Base-by-base conservation (phyloP, 35 echinoderm and acorn worm species). In the Anneissia japonica region DNA sequence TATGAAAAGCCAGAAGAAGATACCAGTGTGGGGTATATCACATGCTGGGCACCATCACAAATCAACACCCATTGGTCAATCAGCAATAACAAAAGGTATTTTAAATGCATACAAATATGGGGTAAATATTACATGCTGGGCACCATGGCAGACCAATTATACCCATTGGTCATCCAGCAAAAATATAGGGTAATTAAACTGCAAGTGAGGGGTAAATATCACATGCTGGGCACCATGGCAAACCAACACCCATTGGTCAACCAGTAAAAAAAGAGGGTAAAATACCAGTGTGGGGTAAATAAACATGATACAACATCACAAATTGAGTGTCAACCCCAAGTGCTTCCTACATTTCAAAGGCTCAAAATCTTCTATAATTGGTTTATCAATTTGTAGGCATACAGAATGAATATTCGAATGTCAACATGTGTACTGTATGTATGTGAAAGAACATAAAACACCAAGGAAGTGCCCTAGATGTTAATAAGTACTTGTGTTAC, bases 21-120 rank as follows among this genome's bases (percentile, higher is more conserved):
- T 89, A 83, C 89, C 96, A 35, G 92, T 93, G 32, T 99, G 96
- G 96, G 90, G 74, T 0, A 75, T 99, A n/a, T 88, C 89, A 37
- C 96, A 99, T 94, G 96, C 96, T 41, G 96, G 96, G n/a, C 96
- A 99, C 35, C 79, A 81, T 26, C 75, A 82, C 46, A 2, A 81
- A 32, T 90, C 93, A n/a, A 81, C 77, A 23, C 45, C 74, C 31
- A 82, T 82, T 79, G 39, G 16, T 82, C 35, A 75, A 84, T 73
- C 86, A 79, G 16, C 46, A 77, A 38, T 64, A 81, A 21, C 46
- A 84, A 37, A 85, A 79, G 11, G 14, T 77, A 12, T 77, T 11
- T 77, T 14, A 32, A 31, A 19, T 32, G 32, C 46, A 37, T 82
- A 74, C 17, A 38, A 34, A 83, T 89, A 76, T 12, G 76, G 11